Evolutionary conservation across 2,888 invertebrate genomes (phyloP), one percentile per base, ranked within the genome.

Genomic region (Atrina japonica): DNA sequence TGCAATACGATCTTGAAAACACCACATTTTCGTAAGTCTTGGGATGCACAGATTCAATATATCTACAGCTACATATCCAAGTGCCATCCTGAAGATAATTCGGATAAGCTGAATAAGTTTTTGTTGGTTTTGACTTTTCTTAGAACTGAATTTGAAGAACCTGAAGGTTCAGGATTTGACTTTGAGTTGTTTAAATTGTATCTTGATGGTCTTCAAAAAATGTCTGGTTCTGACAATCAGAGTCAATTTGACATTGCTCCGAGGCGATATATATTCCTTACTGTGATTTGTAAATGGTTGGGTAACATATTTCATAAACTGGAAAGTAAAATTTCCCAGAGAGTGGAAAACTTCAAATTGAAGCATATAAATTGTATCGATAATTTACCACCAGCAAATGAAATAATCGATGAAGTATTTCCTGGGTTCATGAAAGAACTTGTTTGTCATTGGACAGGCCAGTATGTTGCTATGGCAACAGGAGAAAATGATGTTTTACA

Each of bases 351-450:
- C 6, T 87, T 86, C 55, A 86, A 86, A 49, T 49, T 77, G 40
- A 52, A 66, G 14, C 78, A 87, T 67, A 83, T 87, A 45, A 73
- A 73, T 35, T 73, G 74, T 47, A 83, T 86, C 21, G 79, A 81
- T 58, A 81, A 75, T 55, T 70, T 87, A 23, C 87, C 86, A 6
- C 69, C 82, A 30, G 69, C 85, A 0, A 74, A 81, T 25, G 64
- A 71, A 16, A 80, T 84, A 1, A 75, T 85, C 0, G 71, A 80
- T 25, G 47, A 58, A 0, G 61, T 87, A 23, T 87, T 86, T 56
- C 87, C 87, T 3, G 29, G 60, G 1, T 84, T 77, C 64, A 87
- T 87, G 87, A 77, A 76, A 61, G 60, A 70, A 14, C 69, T 86
- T 18, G 43, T 83, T 7, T 63, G 70, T 2, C 73, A 76, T 40